Base-by-base conservation (phyloP, 2,797 vertebrate genomes). In the Merluccius polli region DNA sequence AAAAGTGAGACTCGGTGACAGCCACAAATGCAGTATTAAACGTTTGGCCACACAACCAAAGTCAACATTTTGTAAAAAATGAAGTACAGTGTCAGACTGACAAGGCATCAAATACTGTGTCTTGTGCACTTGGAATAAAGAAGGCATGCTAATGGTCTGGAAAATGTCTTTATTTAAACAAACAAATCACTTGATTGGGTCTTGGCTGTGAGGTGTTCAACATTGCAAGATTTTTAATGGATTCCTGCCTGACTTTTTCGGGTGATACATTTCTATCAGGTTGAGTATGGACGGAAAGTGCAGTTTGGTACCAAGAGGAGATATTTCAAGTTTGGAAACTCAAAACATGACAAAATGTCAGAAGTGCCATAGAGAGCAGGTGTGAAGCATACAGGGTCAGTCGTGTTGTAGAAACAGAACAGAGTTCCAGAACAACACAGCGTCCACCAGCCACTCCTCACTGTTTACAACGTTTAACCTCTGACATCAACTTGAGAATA, bases 131-230 rank as follows among this genome's bases (percentile, higher is more conserved):
- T 76, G 77, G 81, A 84, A 78, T 81, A 78, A 78, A 80, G 70
- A 69, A 73, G 2, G 38, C 75, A 75, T 35, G 69, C 67, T 59
- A 81, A 78, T 72, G 15, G 75, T 81, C 87, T 89, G 85, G 76
- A 85, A 82, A 72, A 79, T 80, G 79, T 52, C 18, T 68, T 70
- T 83, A 78, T 79, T 67, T 78, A 44, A 84, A 83, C 71, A 83
- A 83, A 77, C 41, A 79, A 75, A 81, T 84, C 82, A 74, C 77
- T 79, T 79, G 84, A 83, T 87, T 82, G 81, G 82, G 86, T 75
- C 70, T 79, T 87, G 84, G 85, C 86, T 67, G 82, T 86, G 83
- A 89, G 79, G 59, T 77, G 85, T 85, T 86, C 72, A 86, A 82
- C 82, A 84, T 85, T 85, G 85, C 73, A 73, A 59, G 33, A 81